phyloP scores from a whole-genome alignment of 2,113 vertebrate genomes.

The Maccullochella peelii region DNA sequence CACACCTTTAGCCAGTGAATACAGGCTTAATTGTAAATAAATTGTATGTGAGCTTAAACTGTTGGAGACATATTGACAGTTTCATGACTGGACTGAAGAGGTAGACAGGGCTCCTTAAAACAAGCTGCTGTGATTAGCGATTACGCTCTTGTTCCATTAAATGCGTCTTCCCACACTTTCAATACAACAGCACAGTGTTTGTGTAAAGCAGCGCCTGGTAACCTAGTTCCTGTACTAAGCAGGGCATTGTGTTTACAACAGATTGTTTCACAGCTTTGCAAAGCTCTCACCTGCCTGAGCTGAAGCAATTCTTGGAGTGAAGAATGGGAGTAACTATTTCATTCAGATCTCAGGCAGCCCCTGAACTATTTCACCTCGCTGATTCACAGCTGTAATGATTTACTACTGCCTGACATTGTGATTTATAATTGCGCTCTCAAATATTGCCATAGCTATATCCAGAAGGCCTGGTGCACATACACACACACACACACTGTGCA shows the following conservation, averaged over 20 bases:
- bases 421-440: conserved; percentile 49
- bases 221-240: conserved; percentile 22
- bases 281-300: conserved; percentile 21
- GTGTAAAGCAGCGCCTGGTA: conserved; percentile 26
- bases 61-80: background rate
- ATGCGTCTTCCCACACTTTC: conserved; percentile 31
- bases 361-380: background rate
- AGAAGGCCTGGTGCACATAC: conserved; percentile 29
- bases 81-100: background rate
- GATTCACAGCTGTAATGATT: conserved; percentile 30
- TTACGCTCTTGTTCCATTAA: conserved; percentile 44
- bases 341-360: conserved; percentile 49
- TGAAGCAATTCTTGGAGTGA: background rate
- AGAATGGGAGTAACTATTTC: conserved; percentile 30
- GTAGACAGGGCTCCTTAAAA: background rate
- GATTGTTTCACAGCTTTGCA: conserved; percentile 6
- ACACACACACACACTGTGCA: conserved; percentile 38
- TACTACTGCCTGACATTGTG: conserved; percentile 33
- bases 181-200: conserved; percentile 37
- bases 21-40: background rate
- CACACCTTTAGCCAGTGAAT: background rate
- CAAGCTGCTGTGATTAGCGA: conserved; percentile 31
- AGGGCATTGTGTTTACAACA: conserved; percentile 26
- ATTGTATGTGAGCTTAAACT: background rate
- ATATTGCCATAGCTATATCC: conserved; percentile 62